These are phyloP conservation scores for Melanerpes formicivorus DNA, from an alignment of 2,113 vertebrate species.

Conservation along the genomic window DNA sequence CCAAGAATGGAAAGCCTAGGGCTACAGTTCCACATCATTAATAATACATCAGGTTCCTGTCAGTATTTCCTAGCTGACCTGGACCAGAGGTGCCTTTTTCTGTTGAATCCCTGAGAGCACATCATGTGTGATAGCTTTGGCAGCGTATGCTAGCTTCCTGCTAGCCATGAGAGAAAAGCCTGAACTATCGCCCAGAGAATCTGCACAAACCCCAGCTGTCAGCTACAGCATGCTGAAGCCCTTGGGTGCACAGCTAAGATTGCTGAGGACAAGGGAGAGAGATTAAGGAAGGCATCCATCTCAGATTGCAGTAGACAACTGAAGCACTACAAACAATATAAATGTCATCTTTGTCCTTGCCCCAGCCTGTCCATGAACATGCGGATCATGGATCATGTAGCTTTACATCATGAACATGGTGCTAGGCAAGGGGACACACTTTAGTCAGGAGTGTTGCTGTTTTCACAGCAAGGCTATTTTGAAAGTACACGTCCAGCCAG, in stretches of 20 bases:
- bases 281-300: background rate
- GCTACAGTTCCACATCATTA: background rate
- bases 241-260: background rate
- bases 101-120: background rate
- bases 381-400: background rate
- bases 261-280: background rate
- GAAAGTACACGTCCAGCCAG: background rate
- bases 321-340: background rate
- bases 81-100: background rate
- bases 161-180: background rate
- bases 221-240: background rate
- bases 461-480: background rate
- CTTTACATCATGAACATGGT: background rate
- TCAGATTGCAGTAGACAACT: background rate
- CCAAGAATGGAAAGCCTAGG: background rate
- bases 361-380: background rate
- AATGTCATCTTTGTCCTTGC: background rate
- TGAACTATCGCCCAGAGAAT: background rate
- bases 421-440: background rate
- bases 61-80: background rate
- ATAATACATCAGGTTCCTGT: background rate
- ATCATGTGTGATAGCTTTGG: background rate
- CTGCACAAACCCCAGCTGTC: background rate
- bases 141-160: background rate
- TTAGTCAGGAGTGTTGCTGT: background rate